Base-by-base conservation (phyloP, 2,797 vertebrate genomes). In the Meda fulgida region DNA sequence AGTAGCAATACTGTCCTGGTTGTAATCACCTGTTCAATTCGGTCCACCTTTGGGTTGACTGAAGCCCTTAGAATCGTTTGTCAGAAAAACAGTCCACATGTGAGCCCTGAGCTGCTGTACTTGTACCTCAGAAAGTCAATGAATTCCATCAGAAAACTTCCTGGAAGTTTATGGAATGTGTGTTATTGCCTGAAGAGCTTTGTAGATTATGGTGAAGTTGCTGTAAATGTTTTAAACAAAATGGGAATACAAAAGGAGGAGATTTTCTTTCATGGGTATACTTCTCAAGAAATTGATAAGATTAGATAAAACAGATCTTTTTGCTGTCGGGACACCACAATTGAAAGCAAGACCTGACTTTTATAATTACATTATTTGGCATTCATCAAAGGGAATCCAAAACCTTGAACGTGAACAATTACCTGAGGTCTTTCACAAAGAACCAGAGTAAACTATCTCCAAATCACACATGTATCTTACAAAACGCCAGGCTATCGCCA, bases 101-200 rank as follows among this genome's bases (percentile, higher is more conserved):
- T 63, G 83, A 88, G 73, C 80, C 89, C 89, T 88, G 89, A 89
- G 89, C n/a, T n/a, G 75, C 85, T 53, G 34, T 77, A 73, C 16
- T 36, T 75, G 26, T 43, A 78, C 36, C 87, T 67, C 65, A 63
- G 60, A 58, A n/a, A 53, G 69, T 34, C 23, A 63, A 75, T 70
- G 26, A 31, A 31, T 38, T 51, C 34, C 1, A 29, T 55, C 21
- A 76, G 38, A 14, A 46, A 76, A 58, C 73, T 31, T 63, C 46
- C 53, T 72, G 87, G 87, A 88, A 87, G 78, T 65, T 77, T 73
- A 16, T 66, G 65, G 21, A 77, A 60, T 77, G 71, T 13, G 79
- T 40, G 75, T 87, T 81, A 87, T 86, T 88, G 88, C 83, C 85
- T 73, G 79, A 73, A 85, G 58, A 73, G 38, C n/a, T 67, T 21